Evolutionary conservation across 2,888 invertebrate genomes (phyloP).

Genomic region (Blomia tropicalis): DNA sequence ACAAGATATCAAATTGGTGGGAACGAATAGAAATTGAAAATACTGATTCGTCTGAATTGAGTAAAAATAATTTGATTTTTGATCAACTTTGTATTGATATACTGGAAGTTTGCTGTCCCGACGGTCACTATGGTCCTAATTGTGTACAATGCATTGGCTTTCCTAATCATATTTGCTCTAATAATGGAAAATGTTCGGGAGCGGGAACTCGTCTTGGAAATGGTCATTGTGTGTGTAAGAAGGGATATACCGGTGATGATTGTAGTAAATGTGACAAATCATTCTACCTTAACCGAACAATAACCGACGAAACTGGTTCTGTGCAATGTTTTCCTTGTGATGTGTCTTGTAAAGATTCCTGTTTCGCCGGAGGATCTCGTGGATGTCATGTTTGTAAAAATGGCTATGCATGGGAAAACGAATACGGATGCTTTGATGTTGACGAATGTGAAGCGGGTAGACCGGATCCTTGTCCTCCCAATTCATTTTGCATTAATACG

Average conservation of each 20-base stretch:
- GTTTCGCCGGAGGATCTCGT: constrained; percentile 50
- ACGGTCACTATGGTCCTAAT: constrained; percentile 60
- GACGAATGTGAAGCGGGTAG: constrained; percentile 53
- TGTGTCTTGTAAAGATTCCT: constrained; percentile 55
- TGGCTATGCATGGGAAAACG: constrained; percentile 57
- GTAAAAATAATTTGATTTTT: background rate
- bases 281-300: constrained; percentile 42
- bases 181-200: constrained; percentile 25
- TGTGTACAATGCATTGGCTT: constrained; percentile 52
- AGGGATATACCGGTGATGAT: constrained; percentile 12
- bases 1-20: background rate
- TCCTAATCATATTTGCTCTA: constrained; percentile 15
- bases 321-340: constrained; percentile 46
- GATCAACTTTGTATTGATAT: constrained; percentile 54
- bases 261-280: constrained; percentile 15
- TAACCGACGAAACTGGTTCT: constrained; percentile 43
- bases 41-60: background rate
- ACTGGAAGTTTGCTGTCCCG: constrained; percentile 63
- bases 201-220: constrained; percentile 18
- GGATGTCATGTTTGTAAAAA: constrained; percentile 47
- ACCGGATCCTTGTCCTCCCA: constrained; percentile 41
- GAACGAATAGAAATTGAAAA: background rate
- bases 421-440: constrained; percentile 61
- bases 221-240: constrained; percentile 19
- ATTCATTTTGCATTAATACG: constrained; percentile 73